Evolutionary conservation across 2,797 vertebrate species (phyloP), one percentile per base, ranked within the genome.

Genomic region (Brachyrhaphis roseni): DNA sequence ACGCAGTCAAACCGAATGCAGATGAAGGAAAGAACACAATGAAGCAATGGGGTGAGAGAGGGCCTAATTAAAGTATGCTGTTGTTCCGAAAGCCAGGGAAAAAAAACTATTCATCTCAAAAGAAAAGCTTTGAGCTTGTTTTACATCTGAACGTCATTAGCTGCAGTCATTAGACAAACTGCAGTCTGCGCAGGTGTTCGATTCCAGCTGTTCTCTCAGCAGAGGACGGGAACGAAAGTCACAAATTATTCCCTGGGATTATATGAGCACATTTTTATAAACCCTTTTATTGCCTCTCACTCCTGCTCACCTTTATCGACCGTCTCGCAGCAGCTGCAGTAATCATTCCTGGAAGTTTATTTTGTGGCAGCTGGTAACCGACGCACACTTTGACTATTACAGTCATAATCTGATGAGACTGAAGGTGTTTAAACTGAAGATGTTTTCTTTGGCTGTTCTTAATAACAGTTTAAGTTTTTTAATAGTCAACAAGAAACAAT

Each of bases 151-250:
- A 57, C 20, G 16, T 73, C 53, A 75, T 82, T 75, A 73, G 72
- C 78, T 41, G 41, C 28, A 68, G 12, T 43, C 78, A 70, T 77
- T 45, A 79, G 77, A 53, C 79, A 28, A 80, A 47, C 82, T 41
- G 74, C 53, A 49, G 55, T 39, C 74, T 64, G 81, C n/a, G 68
- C 84, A 84, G 82, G 79, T 77, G 66, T 39, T 86, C 78, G 3
- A 55, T 47, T 79, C 75, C 82, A 86, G 77, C 66, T 12, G 57
- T 47, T 78, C 77, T 51, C 34, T 55, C 75, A 5, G 45, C 53
- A 10, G 4, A 74, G 43, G 77, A 70, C 7, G 13, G 20, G 49
- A 53, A 53, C 8, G 2, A 53, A 26, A 53, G 20, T 53, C 49
- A 26, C 49, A 53, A 53, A 2, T 53, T 53, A 53, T 53, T 53